Evolutionary conservation across 2,113 vertebrate species (phyloP).

Genomic region (Anarhynchus alexandrinus): DNA sequence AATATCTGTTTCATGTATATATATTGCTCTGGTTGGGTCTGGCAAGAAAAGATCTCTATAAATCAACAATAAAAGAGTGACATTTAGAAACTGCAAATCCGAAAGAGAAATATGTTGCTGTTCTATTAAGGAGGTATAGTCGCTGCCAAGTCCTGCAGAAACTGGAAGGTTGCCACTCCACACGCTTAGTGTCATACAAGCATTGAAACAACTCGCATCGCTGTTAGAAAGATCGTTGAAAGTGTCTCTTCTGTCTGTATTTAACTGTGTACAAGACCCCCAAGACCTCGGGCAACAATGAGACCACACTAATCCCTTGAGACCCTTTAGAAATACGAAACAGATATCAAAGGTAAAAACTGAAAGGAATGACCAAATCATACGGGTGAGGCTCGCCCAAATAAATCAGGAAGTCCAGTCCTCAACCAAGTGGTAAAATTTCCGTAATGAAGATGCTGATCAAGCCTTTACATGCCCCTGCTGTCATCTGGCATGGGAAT

Average conservation of each 20-base stretch:
- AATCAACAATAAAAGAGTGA: conserved; percentile 36
- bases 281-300: not conserved
- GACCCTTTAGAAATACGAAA: not conserved
- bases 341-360: not conserved
- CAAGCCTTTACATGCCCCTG: not conserved
- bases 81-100: conserved; percentile 47
- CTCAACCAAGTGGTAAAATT: not conserved
- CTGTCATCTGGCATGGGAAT: not conserved
- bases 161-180: conserved; percentile 20
- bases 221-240: not conserved
- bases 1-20: not conserved
- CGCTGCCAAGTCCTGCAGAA: conserved; percentile 31
- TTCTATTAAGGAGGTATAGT: conserved; percentile 20
- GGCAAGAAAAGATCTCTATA: not conserved
- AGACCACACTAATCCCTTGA: not conserved
- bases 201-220: not conserved
- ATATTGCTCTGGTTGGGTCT: not conserved
- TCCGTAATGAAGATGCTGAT: not conserved
- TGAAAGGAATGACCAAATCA: not conserved
- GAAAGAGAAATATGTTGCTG: conserved; percentile 46
- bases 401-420: not conserved
- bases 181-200: not conserved
- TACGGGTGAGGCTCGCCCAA: not conserved
- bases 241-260: not conserved
- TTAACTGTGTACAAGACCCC: not conserved